A percentile compares a stretch with the other conserved stretches of the same genome.
Evolutionary conservation across 2,888 invertebrate genomes (phyloP).

Genomic region (Capitulum mitella): DNA sequence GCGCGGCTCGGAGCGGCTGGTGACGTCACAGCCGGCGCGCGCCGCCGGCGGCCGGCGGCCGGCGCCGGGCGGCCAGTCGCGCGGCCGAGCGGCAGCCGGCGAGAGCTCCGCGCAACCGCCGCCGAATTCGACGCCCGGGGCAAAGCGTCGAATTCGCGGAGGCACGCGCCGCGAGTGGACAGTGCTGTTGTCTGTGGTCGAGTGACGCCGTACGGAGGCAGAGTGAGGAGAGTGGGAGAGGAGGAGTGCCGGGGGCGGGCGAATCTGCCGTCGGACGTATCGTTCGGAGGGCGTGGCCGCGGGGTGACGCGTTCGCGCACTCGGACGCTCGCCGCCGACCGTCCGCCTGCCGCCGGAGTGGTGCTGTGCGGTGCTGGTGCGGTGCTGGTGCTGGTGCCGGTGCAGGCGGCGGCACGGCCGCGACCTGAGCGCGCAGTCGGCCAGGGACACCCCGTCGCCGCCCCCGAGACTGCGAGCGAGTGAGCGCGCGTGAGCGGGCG

Average conservation of each 20-base stretch:
- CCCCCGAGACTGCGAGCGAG: background rate
- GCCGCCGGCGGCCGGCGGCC: background rate
- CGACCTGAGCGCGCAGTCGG: no score
- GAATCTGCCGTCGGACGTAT: background rate
- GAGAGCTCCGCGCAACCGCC: background rate
- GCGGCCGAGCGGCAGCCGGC: background rate
- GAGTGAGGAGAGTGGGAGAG: background rate
- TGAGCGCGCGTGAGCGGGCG: background rate
- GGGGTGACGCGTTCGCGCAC: background rate
- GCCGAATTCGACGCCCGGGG: constrained; percentile 4
- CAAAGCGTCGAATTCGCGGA: constrained; percentile 9
- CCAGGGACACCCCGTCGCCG: background rate
- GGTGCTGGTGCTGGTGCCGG: background rate
- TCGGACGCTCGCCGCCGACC: background rate
- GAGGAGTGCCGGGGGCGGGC: background rate
- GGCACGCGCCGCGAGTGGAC: background rate
- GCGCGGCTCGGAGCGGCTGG: background rate
- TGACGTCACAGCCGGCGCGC: background rate
- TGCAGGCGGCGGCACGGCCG: no score
- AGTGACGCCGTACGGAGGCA: background rate
- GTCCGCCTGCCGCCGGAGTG: constrained; percentile 38
- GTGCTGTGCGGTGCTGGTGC: background rate
- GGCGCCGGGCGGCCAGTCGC: background rate
- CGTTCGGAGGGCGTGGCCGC: background rate
- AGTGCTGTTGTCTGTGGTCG: background rate